Conservation (phyloP, 2,888 invertebrate species). For the Mimumesa dahlbomi region DNA sequence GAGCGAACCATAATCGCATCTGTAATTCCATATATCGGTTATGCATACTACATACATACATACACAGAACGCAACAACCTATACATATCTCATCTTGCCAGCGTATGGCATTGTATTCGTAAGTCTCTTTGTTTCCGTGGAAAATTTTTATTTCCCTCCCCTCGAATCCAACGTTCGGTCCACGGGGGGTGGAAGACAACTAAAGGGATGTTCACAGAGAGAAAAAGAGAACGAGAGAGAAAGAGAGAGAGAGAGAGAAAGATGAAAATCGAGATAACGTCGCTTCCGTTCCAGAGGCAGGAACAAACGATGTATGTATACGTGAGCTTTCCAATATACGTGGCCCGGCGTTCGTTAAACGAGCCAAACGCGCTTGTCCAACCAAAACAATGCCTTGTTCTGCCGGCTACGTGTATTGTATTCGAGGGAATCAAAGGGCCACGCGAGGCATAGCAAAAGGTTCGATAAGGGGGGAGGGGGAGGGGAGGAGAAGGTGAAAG, state of each 20-base stretch:
- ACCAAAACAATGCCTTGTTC: conserved; percentile 70
- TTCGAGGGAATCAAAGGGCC: conserved; percentile 60
- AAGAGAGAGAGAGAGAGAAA: not conserved
- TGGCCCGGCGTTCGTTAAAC: conserved; percentile 67
- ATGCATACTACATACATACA: too few species aligned
- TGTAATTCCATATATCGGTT: conserved; percentile 49
- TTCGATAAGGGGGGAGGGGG: not conserved
- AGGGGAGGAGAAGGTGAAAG: conserved; percentile 13
- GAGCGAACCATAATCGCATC: conserved; percentile 38
- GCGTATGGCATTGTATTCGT: conserved; percentile 42
- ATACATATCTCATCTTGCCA: conserved; percentile 14
- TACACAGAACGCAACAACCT: too few species aligned
- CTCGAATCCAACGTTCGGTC: not conserved
- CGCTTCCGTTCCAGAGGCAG: conserved; percentile 60
- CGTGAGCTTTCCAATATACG: conserved; percentile 60
- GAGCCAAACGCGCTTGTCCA: conserved; percentile 62
- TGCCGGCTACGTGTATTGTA: conserved; percentile 57
- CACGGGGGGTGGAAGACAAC: not conserved
- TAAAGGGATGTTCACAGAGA: not conserved
- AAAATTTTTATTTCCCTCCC: conserved; percentile 20
- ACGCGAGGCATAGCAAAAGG: conserved; percentile 62
- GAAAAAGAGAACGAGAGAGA: not conserved
- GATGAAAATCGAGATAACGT: conserved; percentile 55
- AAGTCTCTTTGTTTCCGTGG: conserved; percentile 24
- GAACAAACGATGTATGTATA: conserved; percentile 63